Evolutionary conservation across 2,888 invertebrate genomes (phyloP), one percentile per base, ranked within the genome.

Genomic region (Platycheirus albimanus): DNA sequence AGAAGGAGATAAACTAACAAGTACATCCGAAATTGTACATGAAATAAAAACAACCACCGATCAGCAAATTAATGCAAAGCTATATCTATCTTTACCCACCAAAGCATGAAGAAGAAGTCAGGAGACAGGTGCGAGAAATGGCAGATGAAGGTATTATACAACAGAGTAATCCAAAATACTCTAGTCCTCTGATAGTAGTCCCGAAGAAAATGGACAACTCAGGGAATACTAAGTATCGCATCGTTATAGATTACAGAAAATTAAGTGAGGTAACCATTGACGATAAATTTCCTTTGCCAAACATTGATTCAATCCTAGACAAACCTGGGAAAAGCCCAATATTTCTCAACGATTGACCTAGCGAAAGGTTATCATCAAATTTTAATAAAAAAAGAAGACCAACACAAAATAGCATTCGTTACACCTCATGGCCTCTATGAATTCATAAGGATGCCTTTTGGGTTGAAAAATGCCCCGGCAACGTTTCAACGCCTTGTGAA

Each of bases 201-300:
- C 54, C 54, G 30, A n/a, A n/a, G n/a, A n/a, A n/a, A n/a, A n/a
- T n/a, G n/a, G n/a, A n/a, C n/a, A n/a, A n/a, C n/a, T n/a, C n/a
- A n/a, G n/a, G n/a, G n/a, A n/a, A n/a, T n/a, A n/a, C n/a, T n/a
- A n/a, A n/a, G n/a, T n/a, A n/a, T n/a, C n/a, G n/a, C n/a, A n/a
- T n/a, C n/a, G n/a, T n/a, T n/a, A n/a, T n/a, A n/a, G n/a, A n/a
- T n/a, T n/a, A n/a, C n/a, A n/a, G n/a, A n/a, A 67, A 77, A 36
- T 38, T 79, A n/a, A 83, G 85, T 61, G 24, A 81, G 7, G 20
- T 85, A 1, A 84, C 80, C 8, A 63, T 76, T 0, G 71, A 77
- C 52, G 85, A 85, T 43, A 79, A 84, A 28, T 64, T 72, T 30
- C 79, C 77, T 3, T 24, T 79, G 8, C 79, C 85, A 6, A 85